phyloP scores from a whole-genome alignment of 2,113 vertebrate species.

The Argyrosomus japonicus region DNA sequence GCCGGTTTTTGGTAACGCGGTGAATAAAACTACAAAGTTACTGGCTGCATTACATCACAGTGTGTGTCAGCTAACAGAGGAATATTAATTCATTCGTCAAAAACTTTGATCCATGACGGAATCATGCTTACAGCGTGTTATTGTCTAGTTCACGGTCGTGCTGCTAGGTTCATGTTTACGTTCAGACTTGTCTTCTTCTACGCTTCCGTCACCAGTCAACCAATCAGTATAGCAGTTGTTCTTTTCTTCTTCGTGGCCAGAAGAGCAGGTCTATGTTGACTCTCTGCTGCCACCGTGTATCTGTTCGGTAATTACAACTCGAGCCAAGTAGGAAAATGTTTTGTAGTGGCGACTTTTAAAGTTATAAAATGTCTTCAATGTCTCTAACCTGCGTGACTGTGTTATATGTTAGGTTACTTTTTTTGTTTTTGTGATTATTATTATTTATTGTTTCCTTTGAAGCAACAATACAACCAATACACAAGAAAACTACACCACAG shows the following conservation, averaged over 20 bases:
- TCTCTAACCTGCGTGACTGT: neutral
- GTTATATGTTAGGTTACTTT: too few relatives aligned
- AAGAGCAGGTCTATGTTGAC: neutral
- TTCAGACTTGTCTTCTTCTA: neutral
- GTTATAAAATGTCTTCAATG: neutral
- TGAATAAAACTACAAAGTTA: neutral
- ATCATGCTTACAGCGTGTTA: neutral
- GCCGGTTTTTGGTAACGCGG: too few relatives aligned
- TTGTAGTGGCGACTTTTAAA: neutral
- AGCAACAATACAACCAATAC: too few relatives aligned
- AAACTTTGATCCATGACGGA: too few relatives aligned
- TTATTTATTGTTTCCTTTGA: too few relatives aligned
- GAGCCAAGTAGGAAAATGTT: neutral
- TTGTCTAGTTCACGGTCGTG: neutral
- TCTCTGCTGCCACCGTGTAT: slow-evolving; percentile 28
- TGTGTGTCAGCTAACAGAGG: too few relatives aligned
- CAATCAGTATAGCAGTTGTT: slow-evolving; percentile 15
- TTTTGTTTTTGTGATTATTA: too few relatives aligned
- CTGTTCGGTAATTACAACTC: neutral
- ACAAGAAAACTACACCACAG: too few relatives aligned
- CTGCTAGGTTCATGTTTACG: neutral
- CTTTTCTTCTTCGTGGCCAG: slow-evolving; percentile 48
- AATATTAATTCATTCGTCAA: neutral
- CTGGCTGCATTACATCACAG: neutral
- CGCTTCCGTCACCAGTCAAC: neutral